Evolutionary conservation across 2,797 vertebrate genomes (phyloP).

Genomic region (Rhabdomys pumilio): DNA sequence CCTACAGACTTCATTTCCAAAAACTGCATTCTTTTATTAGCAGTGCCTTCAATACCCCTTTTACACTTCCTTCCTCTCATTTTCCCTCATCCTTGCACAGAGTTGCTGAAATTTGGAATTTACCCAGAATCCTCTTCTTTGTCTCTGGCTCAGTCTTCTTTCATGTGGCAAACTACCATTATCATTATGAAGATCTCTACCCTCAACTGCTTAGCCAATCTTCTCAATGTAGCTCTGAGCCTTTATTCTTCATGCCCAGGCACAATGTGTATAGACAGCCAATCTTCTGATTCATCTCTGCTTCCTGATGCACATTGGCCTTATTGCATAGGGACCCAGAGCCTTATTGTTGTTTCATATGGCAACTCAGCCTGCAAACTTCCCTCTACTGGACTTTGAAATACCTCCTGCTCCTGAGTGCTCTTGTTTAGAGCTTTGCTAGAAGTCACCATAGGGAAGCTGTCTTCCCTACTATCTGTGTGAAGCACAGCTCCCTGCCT

Average conservation of each 20-base stretch:
- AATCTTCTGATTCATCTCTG: neutral
- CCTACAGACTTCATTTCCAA: neutral
- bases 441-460: neutral
- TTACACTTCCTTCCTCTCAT: neutral
- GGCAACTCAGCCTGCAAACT: neutral
- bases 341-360: neutral
- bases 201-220: fast-evolving
- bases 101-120: neutral
- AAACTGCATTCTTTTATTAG: neutral
- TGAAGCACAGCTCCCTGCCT: neutral
- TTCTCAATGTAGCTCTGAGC: neutral
- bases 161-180: neutral
- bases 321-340: neutral
- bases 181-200: neutral
- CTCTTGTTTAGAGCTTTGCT: neutral
- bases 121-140: neutral
- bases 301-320: neutral
- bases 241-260: neutral
- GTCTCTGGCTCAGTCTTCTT: neutral
- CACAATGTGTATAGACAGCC: neutral
- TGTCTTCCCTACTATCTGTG: neutral
- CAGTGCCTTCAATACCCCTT: neutral
- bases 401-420: neutral
- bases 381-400: neutral
- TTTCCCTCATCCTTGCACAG: neutral